Base-by-base conservation (phyloP, 2,797 vertebrate species). In the Leptodactylus fallax region DNA sequence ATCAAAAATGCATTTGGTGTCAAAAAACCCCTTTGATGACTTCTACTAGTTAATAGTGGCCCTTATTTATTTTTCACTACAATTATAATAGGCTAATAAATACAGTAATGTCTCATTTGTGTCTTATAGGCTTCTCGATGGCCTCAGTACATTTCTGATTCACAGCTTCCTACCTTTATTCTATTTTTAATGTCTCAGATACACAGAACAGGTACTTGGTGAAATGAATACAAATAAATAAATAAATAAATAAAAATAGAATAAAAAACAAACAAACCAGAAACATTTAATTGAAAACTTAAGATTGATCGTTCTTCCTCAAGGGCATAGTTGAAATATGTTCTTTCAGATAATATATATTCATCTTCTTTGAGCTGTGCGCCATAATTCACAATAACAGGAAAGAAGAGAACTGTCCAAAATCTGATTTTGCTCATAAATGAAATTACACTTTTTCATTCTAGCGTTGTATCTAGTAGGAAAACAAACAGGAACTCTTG, bases 401-500 rank as follows among this genome's bases (percentile, higher is more conserved):
- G n/a, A 84, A 21, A 72, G 55, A 74, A n/a, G 82, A 47, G 69
- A 76, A 47, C 69, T 84, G 69, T 84, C n/a, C 72, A 63, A 85
- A 77, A 85, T 84, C 83, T 51, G n/a, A 65, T 27, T 53, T 85
- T 25, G 17, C 45, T 49, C 58, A 85, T 65, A 85, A 78, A 78
- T 85, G 60, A 51, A 69, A 83, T 63, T 61, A 36, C 60, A 81
- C 67, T 84, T 65, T 61, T 36, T 85, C 56, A 49, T 67, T 55
- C 9, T 55, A 55, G 47, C n/a, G 21, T 69, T 67, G 74, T 87
- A 92, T 91, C 87, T 91, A 91, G 89, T 79, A 90, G 81, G 90
- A 91, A 93, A 94, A 92, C 91, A 94, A 90, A 90, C 14, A 55
- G 89, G 65, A 92, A 78, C 80, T 83, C 85, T 91, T 93, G 91